Base-by-base conservation (phyloP, 2,113 vertebrate genomes). In the Apus apus region DNA sequence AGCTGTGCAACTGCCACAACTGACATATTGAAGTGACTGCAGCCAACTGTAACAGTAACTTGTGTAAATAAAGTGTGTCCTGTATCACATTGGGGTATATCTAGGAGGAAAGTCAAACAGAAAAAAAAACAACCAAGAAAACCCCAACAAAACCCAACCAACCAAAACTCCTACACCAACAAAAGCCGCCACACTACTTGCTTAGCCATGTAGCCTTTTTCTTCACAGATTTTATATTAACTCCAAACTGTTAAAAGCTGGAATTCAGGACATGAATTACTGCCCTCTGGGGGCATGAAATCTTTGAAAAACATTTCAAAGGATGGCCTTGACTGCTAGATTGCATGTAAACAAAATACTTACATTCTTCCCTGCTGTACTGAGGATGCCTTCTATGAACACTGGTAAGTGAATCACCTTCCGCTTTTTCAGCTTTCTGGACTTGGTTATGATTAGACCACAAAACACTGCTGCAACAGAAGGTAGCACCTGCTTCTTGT, bases 291-390 rank as follows among this genome's bases (percentile, higher is more conserved):
- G 30, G 48, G 68, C 36, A 65, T 5, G 6, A 72, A 48, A n/a
- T 8, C 9, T 23, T 50, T 38, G 62, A 54, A 1, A 77, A 29
- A 3, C 12, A 23, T n/a, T 66, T 56, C 29, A 38, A 71, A 74
- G 60, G 53, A 65, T 2, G 25, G 3, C 18, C 40, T 29, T 29
- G 45, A 25, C 38, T 46, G 38, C 40, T 11, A 43, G 17, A 61
- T 6, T 36, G 29, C 2, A 2, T 50, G 26, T 11, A 53, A 51
- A 86, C 1, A 65, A 65, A 56, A 81, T 86, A 98, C 99, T 99
- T 97, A 99, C 99, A 7, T 90, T 99, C 97, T 43, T 99, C 99
- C 95, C 96, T 98, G 98, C 97, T 98, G 91, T 98, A 98, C 14
- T 89, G 97, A 51, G 91, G 96, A 85, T 89, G 81, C 58, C 94